Evolutionary conservation across 2,113 vertebrate genomes (phyloP).

Genomic region (Eclectus roratus): DNA sequence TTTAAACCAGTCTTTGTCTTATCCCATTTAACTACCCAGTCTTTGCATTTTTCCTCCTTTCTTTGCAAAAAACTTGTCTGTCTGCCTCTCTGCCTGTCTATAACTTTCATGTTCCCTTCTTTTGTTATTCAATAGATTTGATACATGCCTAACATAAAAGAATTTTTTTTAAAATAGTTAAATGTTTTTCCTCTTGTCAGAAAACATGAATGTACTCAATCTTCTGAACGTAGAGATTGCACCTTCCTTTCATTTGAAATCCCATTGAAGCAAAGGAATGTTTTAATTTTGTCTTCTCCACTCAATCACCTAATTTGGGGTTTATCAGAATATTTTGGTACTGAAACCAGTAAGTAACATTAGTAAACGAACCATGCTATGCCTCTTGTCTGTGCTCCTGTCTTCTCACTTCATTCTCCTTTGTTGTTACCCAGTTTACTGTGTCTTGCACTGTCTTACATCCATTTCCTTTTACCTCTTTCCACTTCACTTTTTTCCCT

Average conservation of each 20-base stretch:
- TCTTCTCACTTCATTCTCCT: neutral
- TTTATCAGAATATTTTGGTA: neutral
- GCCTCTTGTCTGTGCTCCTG: neutral
- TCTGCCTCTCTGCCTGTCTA: neutral
- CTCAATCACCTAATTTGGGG: neutral
- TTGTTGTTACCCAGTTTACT: neutral
- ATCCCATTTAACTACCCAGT: neutral
- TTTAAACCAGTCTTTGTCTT: neutral
- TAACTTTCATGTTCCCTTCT: neutral
- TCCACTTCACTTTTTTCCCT: neutral
- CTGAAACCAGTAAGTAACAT: neutral
- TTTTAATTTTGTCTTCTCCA: neutral
- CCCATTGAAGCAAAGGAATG: neutral
- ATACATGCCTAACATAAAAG: neutral
- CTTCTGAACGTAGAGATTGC: neutral
- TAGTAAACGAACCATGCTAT: neutral
- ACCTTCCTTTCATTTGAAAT: neutral
- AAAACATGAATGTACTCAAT: neutral
- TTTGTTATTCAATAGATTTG: neutral
- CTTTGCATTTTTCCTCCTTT: neutral
- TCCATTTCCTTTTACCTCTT: neutral
- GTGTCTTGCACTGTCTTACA: neutral
- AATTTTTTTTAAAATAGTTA: neutral
- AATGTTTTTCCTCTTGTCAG: neutral
- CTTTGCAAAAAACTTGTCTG: neutral